phyloP scores from a whole-genome alignment of 2,797 vertebrate species.

The Syndactyla subalaris region DNA sequence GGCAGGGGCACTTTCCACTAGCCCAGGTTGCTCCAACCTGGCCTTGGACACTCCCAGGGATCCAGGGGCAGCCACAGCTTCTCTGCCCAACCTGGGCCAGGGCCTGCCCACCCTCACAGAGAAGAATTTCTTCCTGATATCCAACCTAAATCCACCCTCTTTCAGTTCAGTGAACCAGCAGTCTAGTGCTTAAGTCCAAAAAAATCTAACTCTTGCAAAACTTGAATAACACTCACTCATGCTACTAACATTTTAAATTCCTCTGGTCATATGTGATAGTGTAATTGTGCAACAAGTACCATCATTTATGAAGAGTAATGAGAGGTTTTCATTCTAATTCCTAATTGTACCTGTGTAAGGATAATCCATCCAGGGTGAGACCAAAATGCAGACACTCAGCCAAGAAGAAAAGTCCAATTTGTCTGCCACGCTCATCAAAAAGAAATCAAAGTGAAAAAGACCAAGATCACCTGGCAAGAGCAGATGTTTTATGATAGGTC shows the following conservation, averaged over 20 bases:
- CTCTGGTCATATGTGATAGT: background rate
- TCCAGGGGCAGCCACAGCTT: background rate
- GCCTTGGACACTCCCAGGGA: background rate
- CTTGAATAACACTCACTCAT: fast-evolving
- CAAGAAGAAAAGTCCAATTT: background rate
- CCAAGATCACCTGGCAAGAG: background rate
- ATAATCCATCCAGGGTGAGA: background rate
- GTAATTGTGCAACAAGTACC: background rate
- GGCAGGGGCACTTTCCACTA: background rate
- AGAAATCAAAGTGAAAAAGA: background rate
- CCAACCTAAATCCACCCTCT: background rate
- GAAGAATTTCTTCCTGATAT: background rate
- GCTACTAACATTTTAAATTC: background rate
- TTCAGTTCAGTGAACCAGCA: background rate
- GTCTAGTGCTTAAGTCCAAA: background rate
- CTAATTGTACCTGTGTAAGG: background rate
- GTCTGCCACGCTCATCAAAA: background rate
- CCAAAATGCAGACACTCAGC: background rate
- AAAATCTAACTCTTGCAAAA: background rate
- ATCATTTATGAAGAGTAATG: background rate
- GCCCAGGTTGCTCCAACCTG: fast-evolving
- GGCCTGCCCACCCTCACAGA: fast-evolving
- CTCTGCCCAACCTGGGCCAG: background rate
- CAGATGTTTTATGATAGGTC: background rate
- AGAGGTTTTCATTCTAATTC: background rate